Evolutionary conservation across 2,113 vertebrate genomes (phyloP), one percentile per base, ranked within the genome.

Genomic region (Alces alces): DNA sequence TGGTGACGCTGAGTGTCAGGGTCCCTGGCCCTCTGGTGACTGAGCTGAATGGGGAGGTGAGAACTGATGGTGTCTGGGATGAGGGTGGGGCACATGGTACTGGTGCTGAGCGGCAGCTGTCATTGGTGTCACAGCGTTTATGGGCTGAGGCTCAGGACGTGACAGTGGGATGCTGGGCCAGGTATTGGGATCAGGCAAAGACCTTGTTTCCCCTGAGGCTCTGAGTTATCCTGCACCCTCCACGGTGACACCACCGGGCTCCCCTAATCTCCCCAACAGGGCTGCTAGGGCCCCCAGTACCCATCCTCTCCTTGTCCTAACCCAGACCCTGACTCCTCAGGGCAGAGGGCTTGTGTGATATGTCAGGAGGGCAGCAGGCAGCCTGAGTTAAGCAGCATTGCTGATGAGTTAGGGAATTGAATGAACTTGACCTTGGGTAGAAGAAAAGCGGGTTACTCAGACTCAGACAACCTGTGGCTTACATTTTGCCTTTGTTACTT

Each of bases 71-170:
- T 28, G 30, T 66, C 55, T 16, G 64, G 60, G 9, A 23, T 6
- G 73, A 87, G 54, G 30, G 19, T 33, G 25, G 33, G 70, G 39
- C 60, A 52, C 50, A 27, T 36, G 11, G 19, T 27, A 7, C 43
- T 82, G 33, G 39, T 58, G 82, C 61, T 58, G 15, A 21, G 33
- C 0, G 2, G 70, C 25, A 54, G 30, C 60, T 33, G 61, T 30
- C 30, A 0, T 19, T 33, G 30, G 30, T 43, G 30, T 57, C 10
- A 2, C 3, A 54, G 64, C 0, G 0, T 55, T 23, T 83, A 10
- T 16, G 76, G 11, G 8, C 55, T 57, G 78, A 78, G 57, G 13
- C 14, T 78, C 43, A 66, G 55, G 25, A n/a, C 14, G n/a, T 6
- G 1, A 64, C 27, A 16, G 47, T 16, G 39, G 55, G 47, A 76